Percentiles rank a stretch among this genome's conserved stretches.
These are phyloP conservation scores for Hiodon tergisus DNA, from an alignment of 2,113 vertebrate species.

Conservation along the genomic window DNA sequence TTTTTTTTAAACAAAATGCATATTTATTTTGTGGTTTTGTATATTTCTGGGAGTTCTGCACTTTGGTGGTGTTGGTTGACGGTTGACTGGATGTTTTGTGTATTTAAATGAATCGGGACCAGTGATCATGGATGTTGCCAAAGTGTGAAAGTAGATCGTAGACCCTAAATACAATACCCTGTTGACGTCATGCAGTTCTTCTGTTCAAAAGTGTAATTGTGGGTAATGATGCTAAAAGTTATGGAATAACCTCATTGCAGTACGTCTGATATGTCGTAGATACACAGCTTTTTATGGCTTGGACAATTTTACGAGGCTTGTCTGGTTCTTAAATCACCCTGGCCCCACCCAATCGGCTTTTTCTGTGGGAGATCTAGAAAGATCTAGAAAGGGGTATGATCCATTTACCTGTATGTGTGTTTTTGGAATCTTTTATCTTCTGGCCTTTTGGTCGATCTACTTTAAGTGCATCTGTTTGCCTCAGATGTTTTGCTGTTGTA, in stretches of 20 bases:
- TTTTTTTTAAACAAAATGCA: neutral
- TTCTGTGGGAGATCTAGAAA: no score
- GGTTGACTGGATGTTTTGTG: neutral
- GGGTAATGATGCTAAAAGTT: neutral
- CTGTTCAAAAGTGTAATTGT: neutral
- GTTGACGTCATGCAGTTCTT: neutral
- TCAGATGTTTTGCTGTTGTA: no score
- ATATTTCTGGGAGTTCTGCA: neutral
- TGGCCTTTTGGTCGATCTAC: no score
- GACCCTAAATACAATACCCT: neutral
- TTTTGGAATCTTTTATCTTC: no score
- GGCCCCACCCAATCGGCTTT: no score
- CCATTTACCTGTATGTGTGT: no score
- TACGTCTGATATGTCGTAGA: neutral
- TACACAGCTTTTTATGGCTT: neutral
- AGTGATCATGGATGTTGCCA: no score
- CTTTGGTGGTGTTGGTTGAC: neutral
- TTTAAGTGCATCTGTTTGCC: no score
- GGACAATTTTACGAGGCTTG: neutral
- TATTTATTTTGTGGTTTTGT: neutral
- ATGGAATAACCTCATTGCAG: neutral
- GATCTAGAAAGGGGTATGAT: no score
- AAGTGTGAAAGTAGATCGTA: no score
- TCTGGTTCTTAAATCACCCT: no score
- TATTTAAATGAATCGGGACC: neutral